Evolutionary conservation across 2,888 invertebrate species (phyloP).

Genomic region (Pasiphila rectangulata): DNA sequence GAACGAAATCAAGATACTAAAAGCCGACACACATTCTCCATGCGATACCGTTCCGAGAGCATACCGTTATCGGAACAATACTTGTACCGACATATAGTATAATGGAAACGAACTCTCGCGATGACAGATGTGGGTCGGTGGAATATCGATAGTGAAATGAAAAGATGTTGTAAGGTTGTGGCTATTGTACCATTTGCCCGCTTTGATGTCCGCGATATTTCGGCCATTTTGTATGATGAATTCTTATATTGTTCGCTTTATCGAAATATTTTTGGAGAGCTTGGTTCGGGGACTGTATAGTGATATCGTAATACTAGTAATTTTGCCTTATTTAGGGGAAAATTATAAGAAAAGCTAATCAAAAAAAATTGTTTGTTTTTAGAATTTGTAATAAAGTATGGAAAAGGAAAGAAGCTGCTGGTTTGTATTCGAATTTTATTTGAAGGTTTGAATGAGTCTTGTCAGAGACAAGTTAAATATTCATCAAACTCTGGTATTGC

Average conservation of each 20-base stretch:
- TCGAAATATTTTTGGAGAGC: not conserved
- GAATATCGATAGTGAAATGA: constrained; percentile 33
- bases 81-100: constrained; percentile 16
- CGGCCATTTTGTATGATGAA: constrained; percentile 3
- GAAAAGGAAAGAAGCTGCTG: too few species aligned
- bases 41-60: not conserved
- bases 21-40: constrained; percentile 1
- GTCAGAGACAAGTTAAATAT: too few species aligned
- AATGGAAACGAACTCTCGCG: constrained; percentile 23
- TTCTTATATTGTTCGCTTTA: not conserved
- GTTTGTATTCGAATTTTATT: too few species aligned
- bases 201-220: constrained; percentile 18
- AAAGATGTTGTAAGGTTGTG: constrained; percentile 31
- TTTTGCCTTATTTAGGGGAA: too few species aligned
- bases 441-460: too few species aligned
- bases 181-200: constrained; percentile 16
- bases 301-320: too few species aligned
- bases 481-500: too few species aligned
- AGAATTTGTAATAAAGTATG: too few species aligned
- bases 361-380: too few species aligned
- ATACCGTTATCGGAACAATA: not conserved
- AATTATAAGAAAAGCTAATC: too few species aligned
- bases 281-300: too few species aligned
- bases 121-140: constrained; percentile 35
- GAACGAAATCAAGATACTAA: not conserved